These are phyloP conservation scores for Gymnocephalus cernua DNA, from an alignment of 2,113 vertebrate species.

Conservation along the genomic window DNA sequence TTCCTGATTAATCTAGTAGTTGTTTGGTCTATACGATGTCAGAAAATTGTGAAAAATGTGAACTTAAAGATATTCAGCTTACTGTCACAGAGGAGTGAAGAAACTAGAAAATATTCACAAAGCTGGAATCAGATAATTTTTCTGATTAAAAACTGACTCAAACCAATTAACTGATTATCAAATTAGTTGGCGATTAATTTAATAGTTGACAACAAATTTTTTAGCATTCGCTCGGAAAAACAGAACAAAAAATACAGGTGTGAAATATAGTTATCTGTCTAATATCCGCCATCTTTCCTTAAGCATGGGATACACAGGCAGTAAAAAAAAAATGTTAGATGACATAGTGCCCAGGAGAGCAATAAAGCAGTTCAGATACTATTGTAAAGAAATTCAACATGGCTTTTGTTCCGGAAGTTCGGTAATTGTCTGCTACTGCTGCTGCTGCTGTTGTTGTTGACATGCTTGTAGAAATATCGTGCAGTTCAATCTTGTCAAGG, in stretches of 20 bases:
- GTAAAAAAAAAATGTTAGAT: slow-evolving; percentile 15
- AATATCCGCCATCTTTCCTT: not conserved
- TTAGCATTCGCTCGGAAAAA: not conserved
- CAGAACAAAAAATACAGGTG: not conserved
- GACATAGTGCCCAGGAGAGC: slow-evolving; percentile 13
- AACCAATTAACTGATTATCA: too few species aligned
- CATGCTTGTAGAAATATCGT: not conserved
- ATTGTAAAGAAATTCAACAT: not conserved
- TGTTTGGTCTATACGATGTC: too few species aligned
- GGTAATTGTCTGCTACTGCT: not conserved
- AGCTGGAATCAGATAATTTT: too few species aligned
- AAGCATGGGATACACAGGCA: not conserved
- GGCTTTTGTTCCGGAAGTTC: slow-evolving; percentile 1
- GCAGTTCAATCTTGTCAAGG: not conserved
- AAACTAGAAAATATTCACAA: too few species aligned
- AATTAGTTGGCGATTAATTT: too few species aligned
- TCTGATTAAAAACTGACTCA: too few species aligned
- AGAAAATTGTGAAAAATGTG: too few species aligned
- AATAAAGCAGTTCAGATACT: not conserved
- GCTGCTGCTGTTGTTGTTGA: slow-evolving; percentile 11
- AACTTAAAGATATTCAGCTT: too few species aligned
- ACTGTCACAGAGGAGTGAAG: too few species aligned
- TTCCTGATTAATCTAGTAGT: too few species aligned
- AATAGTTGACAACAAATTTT: too few species aligned
- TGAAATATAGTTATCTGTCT: too few species aligned